Evolutionary conservation across 30 jellyfish, hydroid and myxozoan genomes (phyloP), one percentile per base, ranked within the genome.

Genomic region (Chironex yamaguchii): DNA sequence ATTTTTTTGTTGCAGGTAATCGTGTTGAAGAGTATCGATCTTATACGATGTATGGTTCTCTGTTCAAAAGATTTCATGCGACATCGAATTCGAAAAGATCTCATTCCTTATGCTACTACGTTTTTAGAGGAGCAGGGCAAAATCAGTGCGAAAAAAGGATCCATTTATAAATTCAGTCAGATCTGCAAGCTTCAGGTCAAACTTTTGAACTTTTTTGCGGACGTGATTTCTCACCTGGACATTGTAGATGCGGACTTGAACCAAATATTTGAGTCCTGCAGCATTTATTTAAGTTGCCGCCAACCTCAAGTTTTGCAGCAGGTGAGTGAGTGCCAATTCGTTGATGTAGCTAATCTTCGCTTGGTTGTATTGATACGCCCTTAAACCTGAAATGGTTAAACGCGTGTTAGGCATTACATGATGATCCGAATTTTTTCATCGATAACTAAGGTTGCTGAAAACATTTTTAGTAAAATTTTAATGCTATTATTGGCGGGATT

Each of bases 61-160:
- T 71, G 82, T 68, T 77, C 99, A 2, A 96, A 93, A 17, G 99
- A 95, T 53, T 95, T 95, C 81, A 71, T 95, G 89, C 82, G 98
- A 23, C 97, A 89, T 79, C 66, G 99, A 62, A 28, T 95, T 76
- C 62, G 85, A 42, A 90, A 79, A 48, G 99, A 95, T 29, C 69
- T 95, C 29, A 82, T 89, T 28, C 96, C 98, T 4, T 76, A 32
- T 64, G 91, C 94, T 9, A 49, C 79, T 6, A 89, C 71, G 2
- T 86, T 74, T 52, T 86, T 95, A 1, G 76, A 74, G 2, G 71
- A 71, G 2, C 93, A 89, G 54, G 23, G 25, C 14, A 36, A 80
- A 25, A 33, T 67, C 4, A 73, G 92, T 36, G 58, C 72, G 21
- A 65, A 75, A 80, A 29, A 73, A 49, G 67, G 85, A 42, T 71